Base-by-base conservation (phyloP, 2,888 invertebrate genomes). In the Ichneumon xanthorius region DNA sequence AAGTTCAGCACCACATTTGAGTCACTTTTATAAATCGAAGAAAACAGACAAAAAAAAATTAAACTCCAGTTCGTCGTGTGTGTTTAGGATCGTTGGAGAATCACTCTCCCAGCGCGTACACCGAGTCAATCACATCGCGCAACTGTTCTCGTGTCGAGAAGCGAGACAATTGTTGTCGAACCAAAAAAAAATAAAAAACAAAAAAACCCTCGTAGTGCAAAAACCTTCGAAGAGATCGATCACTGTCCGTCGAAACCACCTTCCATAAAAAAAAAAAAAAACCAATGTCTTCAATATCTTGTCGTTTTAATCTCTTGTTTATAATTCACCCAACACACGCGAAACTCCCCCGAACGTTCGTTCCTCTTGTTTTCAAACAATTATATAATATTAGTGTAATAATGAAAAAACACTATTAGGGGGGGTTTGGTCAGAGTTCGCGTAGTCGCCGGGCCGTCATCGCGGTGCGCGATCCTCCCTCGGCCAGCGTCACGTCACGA, bases 401-500 rank as follows among this genome's bases (percentile, higher is more conserved):
- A 68, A 83, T 67, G 45, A 48, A 48, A 65, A 76, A 65, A 76
- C 50, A 16, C 22, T 58, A 16, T 48, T 16, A 19, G 19, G 53
- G 53, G 58, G 53, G 53, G 68, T 58, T 82, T 61, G 85, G 76
- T 85, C 82, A 83, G 77, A 83, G 82, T 86, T 77, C 68, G 40
- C 85, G 76, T 48, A 86, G 77, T 80, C 82, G 85, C 85, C 77
- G 77, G 73, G 58, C 77, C 80, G 73, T 86, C 85, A 86, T 86
- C 80, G 83, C 85, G 85, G 68, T 73, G 33, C 77, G 79, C 80
- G 80, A 86, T 83, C 73, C 85, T 77, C 82, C 82, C 84, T 82
- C 85, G 81, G 70, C 80, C 87, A 86, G 80, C 83, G 87, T 87
- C 86, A 86, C 83, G 85, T 85, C 80, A 83, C 87, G 87, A 86